Evolutionary conservation across 2,113 vertebrate species (phyloP).

Genomic region (Sinocyclocheilus maitianheensis): DNA sequence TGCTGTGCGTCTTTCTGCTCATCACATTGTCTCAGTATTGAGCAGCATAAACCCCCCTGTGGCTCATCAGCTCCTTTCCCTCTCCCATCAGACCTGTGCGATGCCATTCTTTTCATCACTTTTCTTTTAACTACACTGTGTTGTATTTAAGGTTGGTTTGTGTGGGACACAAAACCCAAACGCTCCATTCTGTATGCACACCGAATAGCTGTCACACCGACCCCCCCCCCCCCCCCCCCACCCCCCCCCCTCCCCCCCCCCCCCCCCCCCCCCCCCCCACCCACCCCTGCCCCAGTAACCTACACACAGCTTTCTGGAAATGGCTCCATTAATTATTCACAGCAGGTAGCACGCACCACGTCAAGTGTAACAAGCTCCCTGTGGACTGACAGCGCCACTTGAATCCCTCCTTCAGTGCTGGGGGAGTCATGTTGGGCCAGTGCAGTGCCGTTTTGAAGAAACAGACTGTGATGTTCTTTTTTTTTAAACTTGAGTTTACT

Average conservation of each 20-base stretch:
- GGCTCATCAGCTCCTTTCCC: conserved; percentile 57
- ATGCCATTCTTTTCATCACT: conserved; percentile 39
- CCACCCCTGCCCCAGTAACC: conserved; percentile 72
- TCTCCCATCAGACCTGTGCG: conserved; percentile 45
- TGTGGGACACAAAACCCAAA: conserved; percentile 50
- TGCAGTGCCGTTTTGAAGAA: conserved; percentile 42
- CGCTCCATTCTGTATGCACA: conserved; percentile 44
- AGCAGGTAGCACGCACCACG: conserved; percentile 74
- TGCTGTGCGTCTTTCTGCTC: conserved; percentile 83
- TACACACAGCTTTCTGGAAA: conserved; percentile 84
- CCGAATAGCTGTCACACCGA: no score
- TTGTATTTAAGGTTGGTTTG: conserved; percentile 52
- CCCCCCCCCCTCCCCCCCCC: no score
- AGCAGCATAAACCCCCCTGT: conserved; percentile 35
- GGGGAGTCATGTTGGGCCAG: conserved; percentile 53
- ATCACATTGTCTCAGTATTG: conserved; percentile 80
- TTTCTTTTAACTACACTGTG: conserved; percentile 49
- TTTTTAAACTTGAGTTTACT: conserved; percentile 21
- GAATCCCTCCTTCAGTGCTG: conserved; percentile 46
- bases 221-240: no score
- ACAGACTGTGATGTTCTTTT: conserved; percentile 54
- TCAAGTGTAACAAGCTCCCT: conserved; percentile 78
- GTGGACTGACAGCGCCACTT: conserved; percentile 54
- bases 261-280: no score
- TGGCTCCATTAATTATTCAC: conserved; percentile 91